These are phyloP conservation scores for Cyprinella venusta DNA, from an alignment of 2,797 vertebrate genomes.

Conservation along the genomic window DNA sequence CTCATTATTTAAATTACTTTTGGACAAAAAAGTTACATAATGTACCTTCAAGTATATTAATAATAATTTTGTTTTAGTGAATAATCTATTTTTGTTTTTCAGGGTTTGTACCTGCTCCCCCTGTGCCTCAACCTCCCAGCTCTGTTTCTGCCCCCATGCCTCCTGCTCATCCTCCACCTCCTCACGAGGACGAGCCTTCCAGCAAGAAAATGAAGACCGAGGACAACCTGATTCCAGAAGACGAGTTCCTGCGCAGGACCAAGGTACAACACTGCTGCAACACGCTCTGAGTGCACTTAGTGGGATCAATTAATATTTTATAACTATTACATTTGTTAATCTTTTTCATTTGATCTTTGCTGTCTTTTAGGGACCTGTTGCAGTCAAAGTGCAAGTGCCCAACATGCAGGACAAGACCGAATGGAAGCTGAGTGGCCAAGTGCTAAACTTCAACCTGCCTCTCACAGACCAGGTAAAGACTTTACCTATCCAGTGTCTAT, in stretches of 20 bases:
- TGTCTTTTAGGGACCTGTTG: slow-evolving; percentile 82
- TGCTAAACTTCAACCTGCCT: slow-evolving; percentile 93
- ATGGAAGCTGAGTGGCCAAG: slow-evolving; percentile 97
- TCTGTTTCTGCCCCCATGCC: slow-evolving; percentile 82
- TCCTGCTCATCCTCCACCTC: slow-evolving; percentile 88
- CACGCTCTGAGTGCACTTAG: not conserved
- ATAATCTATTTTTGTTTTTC: not conserved
- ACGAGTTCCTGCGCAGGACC: slow-evolving; percentile 95
- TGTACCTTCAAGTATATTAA: not conserved
- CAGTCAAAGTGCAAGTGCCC: slow-evolving; percentile 97
- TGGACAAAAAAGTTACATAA: no score
- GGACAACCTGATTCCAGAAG: slow-evolving; percentile 95
- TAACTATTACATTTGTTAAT: not conserved
- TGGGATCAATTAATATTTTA: not conserved
- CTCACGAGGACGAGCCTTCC: slow-evolving; percentile 92
- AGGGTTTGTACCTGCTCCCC: slow-evolving; percentile 96
- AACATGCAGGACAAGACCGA: slow-evolving; percentile 99
- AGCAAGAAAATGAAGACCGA: slow-evolving; percentile 97
- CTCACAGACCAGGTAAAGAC: slow-evolving; percentile 92
- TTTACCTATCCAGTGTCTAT: not conserved
- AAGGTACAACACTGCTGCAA: slow-evolving; percentile 77
- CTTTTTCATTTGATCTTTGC: not conserved
- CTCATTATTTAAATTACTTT: no score
- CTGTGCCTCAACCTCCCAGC: slow-evolving; percentile 85
- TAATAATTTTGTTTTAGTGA: not conserved